These are phyloP conservation scores for Acanthosepion esculentum DNA, from an alignment of 2,888 invertebrate species.

Conservation along the genomic window DNA sequence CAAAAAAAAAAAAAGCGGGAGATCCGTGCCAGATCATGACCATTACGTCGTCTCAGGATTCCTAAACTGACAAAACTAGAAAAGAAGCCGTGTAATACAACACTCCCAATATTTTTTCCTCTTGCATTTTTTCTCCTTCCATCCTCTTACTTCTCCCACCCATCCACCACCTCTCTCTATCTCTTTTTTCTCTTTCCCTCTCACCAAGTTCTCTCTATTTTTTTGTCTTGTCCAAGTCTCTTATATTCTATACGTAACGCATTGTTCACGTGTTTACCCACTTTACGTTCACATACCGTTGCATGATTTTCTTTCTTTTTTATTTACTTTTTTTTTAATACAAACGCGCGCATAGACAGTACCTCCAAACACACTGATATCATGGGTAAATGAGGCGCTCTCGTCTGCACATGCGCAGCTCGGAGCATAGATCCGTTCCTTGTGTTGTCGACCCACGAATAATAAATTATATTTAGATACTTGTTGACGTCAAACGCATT, in stretches of 20 bases:
- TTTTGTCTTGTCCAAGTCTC: background rate
- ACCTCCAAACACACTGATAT: conserved; percentile 18
- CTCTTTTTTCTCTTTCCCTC: background rate
- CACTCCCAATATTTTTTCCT: background rate
- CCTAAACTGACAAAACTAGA: background rate
- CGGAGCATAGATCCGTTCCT: background rate
- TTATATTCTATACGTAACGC: background rate
- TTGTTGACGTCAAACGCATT: conserved; percentile 33
- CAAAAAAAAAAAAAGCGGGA: background rate
- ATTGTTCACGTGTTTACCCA: conserved; percentile 13
- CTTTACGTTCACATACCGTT: conserved; percentile 20
- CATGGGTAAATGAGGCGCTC: background rate
- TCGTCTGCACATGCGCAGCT: conserved; percentile 1
- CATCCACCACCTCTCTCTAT: background rate
- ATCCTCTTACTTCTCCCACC: too few relatives aligned
- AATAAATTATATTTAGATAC: background rate
- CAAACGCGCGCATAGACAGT: conserved; percentile 4
- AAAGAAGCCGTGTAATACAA: background rate
- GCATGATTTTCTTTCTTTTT: background rate
- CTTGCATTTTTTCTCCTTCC: background rate
- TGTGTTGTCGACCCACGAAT: background rate
- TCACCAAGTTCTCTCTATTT: background rate
- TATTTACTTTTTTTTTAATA: background rate
- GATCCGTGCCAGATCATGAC: conserved; percentile 18
- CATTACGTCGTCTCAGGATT: background rate